Percentiles rank a stretch among this genome's conserved stretches.
Evolutionary conservation across 2,888 invertebrate species (phyloP).

Genomic region (Limnephilus lunatus): DNA sequence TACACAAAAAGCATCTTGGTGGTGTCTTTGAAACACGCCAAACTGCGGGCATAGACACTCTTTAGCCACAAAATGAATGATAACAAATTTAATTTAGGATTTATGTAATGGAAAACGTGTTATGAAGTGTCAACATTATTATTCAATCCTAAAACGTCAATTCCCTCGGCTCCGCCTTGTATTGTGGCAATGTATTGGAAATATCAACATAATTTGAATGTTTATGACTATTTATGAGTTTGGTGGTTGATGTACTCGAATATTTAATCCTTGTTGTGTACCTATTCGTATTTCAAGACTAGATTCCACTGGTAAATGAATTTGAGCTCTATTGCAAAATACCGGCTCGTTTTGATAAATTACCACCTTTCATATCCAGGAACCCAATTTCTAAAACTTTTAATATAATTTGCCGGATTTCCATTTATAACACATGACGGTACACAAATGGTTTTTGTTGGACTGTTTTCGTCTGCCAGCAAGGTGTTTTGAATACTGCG

Average conservation of each 20-base stretch:
- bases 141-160: background rate
- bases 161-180: background rate
- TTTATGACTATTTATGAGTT: background rate
- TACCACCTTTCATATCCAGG: background rate
- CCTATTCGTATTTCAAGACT: background rate
- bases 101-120: background rate
- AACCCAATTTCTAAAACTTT: background rate
- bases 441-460: background rate
- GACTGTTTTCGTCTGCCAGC: background rate
- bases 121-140: background rate
- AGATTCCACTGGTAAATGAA: background rate
- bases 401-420: background rate
- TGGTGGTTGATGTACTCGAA: background rate
- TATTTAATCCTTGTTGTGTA: background rate
- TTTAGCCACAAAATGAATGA: background rate
- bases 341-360: too few relatives aligned
- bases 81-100: background rate
- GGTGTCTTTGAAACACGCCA: background rate
- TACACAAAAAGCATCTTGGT: too few relatives aligned
- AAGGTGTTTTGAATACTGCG: background rate
- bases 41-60: background rate
- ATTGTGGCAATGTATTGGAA: background rate
- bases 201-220: conserved; percentile 2
- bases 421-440: background rate
- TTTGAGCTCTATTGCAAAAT: background rate